phyloP scores from a whole-genome alignment of 2,113 vertebrate genomes.

The Boleophthalmus pectinirostris region DNA sequence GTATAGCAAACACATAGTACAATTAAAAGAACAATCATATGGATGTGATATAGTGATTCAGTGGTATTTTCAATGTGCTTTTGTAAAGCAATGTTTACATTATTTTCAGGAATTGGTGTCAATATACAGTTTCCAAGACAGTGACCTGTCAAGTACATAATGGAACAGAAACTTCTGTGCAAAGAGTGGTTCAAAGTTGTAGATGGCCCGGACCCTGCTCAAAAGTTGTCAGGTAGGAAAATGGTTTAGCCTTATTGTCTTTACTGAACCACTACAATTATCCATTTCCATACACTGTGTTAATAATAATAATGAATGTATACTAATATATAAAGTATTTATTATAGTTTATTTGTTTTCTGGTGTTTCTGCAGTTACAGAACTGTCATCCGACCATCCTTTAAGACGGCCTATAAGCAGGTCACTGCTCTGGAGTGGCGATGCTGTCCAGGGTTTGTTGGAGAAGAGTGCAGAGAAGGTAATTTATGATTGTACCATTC shows the following conservation, averaged over 20 bases:
- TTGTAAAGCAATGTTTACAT: background rate
- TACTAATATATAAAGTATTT: background rate
- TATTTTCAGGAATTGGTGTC: slow-evolving; percentile 90
- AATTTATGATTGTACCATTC: slow-evolving; percentile 29
- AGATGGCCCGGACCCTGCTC: slow-evolving; percentile 92
- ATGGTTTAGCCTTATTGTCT: background rate
- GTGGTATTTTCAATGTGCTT: background rate
- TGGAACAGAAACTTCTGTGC: slow-evolving; percentile 88
- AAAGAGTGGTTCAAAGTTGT: slow-evolving; percentile 93
- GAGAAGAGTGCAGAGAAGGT: slow-evolving; percentile 90
- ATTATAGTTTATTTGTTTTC: background rate
- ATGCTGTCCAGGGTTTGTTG: slow-evolving; percentile 90
- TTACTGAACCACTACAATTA: background rate
- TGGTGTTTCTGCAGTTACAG: slow-evolving; percentile 87
- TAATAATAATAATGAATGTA: background rate
- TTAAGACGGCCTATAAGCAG: slow-evolving; percentile 87
- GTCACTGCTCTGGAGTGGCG: slow-evolving; percentile 90
- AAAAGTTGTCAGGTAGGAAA: slow-evolving; percentile 89
- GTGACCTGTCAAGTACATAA: slow-evolving; percentile 95
- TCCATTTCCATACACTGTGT: background rate
- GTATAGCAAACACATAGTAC: background rate
- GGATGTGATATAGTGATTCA: background rate
- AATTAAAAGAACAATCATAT: background rate
- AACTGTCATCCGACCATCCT: slow-evolving; percentile 88
- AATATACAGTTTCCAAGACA: slow-evolving; percentile 86